These are phyloP conservation scores for Netelia virgata DNA, from an alignment of 2,888 invertebrate species.

Conservation along the genomic window DNA sequence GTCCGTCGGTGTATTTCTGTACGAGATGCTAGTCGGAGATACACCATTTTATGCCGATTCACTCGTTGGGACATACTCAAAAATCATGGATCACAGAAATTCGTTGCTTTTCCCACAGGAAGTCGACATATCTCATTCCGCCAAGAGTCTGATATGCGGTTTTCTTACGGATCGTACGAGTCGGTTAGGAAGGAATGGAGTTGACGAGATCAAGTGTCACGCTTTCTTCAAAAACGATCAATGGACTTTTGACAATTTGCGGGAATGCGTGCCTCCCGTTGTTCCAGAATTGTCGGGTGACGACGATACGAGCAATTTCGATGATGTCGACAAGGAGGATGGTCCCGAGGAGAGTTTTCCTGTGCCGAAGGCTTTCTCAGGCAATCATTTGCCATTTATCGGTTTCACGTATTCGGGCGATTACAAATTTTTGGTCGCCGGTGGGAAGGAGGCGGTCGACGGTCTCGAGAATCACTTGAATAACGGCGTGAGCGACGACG, in stretches of 20 bases:
- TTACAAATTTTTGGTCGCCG: constrained; percentile 90
- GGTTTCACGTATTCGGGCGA: constrained; percentile 99
- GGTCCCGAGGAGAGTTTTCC: constrained; percentile 97
- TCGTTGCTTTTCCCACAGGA: constrained; percentile 97
- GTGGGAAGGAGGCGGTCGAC: constrained; percentile 84
- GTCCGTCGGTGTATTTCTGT: constrained; percentile 99
- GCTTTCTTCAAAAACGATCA: constrained; percentile 98
- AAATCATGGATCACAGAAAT: constrained; percentile 99
- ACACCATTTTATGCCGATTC: constrained; percentile 99
- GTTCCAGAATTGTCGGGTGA: constrained; percentile 98
- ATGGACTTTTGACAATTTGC: constrained; percentile 98
- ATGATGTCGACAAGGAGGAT: constrained; percentile 98
- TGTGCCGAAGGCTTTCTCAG: constrained; percentile 98
- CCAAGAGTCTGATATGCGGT: constrained; percentile 95
- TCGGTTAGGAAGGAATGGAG: constrained; percentile 95
- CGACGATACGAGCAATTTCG: constrained; percentile 99
- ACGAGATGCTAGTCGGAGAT: constrained; percentile 99
- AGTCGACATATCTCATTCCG: constrained; percentile 95
- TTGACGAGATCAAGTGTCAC: constrained; percentile 97
- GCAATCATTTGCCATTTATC: constrained; percentile 99
- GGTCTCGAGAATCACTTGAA: constrained; percentile 87
- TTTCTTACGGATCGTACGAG: constrained; percentile 96
- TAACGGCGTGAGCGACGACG: constrained; percentile 84
- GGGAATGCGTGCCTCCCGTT: constrained; percentile 97
- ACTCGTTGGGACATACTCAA: constrained; percentile 98